Evolutionary conservation across 2,888 invertebrate species (phyloP).

Genomic region (Tetranychus piercei): DNA sequence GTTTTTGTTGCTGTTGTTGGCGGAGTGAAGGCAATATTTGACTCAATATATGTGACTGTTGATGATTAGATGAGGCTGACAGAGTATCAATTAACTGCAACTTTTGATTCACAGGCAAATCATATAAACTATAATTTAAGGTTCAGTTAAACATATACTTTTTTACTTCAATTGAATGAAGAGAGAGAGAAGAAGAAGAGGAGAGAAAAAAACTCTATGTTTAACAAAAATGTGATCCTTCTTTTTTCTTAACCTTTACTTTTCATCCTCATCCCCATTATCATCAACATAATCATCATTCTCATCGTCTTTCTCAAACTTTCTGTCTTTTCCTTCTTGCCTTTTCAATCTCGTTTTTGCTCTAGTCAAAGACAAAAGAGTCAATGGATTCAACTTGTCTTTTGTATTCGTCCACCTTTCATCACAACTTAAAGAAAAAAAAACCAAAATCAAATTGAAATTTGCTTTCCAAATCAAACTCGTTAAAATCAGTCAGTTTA

Average conservation of each 20-base stretch:
- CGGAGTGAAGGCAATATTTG: neutral
- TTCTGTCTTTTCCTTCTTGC: no score
- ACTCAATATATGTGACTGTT: neutral
- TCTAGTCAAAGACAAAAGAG: no score
- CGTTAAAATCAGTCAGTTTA: no score
- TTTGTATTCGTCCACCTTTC: no score
- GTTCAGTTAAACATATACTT: neutral
- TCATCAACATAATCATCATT: neutral
- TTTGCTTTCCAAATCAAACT: no score
- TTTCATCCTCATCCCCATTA: neutral
- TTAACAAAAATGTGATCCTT: neutral
- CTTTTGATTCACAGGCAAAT: neutral
- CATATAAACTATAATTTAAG: neutral
- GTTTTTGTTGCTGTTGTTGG: neutral
- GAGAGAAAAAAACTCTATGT: neutral
- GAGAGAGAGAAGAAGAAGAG: neutral
- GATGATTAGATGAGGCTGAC: neutral
- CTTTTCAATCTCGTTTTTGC: no score
- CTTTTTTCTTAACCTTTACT: neutral
- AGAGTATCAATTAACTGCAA: slow-evolving; percentile 1
- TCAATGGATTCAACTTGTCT: no score
- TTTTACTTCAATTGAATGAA: neutral
- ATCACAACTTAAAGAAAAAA: no score
- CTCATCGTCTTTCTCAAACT: neutral
- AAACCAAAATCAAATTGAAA: no score